These are phyloP conservation scores for Falco berigora DNA, from an alignment of 2,797 vertebrate species.

Conservation along the genomic window DNA sequence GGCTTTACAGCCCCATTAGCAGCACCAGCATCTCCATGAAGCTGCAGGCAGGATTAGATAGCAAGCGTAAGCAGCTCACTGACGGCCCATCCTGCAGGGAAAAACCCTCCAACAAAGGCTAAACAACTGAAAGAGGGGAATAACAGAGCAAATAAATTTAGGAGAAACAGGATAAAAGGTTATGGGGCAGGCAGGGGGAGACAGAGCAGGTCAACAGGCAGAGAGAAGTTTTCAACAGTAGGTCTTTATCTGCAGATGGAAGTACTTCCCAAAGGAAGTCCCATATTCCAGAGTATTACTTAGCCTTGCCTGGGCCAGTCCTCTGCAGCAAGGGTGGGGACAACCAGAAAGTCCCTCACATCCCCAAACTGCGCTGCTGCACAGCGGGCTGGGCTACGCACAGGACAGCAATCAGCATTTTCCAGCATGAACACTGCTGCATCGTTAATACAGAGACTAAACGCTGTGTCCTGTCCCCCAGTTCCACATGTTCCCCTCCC, in stretches of 20 bases:
- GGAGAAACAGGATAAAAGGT: not conserved
- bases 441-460: not conserved
- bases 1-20: not conserved
- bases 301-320: not conserved
- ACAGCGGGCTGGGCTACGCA: not conserved
- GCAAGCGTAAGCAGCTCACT: fast-evolving
- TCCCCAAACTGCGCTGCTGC: not conserved
- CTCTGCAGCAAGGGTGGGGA: not conserved
- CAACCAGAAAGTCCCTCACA: not conserved
- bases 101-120: not conserved
- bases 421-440: not conserved
- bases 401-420: not conserved
- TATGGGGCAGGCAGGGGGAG: not conserved
- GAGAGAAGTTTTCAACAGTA: not conserved
- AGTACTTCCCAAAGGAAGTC: not conserved
- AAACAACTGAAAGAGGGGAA: not conserved
- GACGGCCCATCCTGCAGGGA: not conserved
- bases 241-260: not conserved
- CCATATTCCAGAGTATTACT: not conserved
- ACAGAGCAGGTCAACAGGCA: not conserved
- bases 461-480: not conserved
- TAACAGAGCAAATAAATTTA: not conserved
- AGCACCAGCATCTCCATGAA: not conserved
- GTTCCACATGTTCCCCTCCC: not conserved
- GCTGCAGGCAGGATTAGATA: not conserved